Conservation (phyloP, 1,140 invertebrate genomes). For the Metopolophium dirhodum region DNA sequence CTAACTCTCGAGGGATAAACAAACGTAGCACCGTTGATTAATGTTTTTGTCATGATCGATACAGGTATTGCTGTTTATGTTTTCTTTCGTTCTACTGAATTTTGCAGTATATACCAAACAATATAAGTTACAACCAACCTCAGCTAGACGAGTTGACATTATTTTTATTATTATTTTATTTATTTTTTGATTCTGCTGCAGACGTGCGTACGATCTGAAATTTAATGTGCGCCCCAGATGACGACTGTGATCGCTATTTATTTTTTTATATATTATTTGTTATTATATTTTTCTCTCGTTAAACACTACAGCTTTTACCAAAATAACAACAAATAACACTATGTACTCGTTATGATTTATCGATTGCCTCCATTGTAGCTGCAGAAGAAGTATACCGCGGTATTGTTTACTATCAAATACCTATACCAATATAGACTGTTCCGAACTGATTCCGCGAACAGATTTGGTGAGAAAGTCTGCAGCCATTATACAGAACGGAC, state of each 20-base stretch:
- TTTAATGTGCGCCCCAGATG: not conserved
- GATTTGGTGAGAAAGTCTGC: not conserved
- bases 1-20: not conserved
- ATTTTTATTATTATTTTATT: too few species aligned
- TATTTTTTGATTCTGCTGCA: not conserved
- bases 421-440: not conserved
- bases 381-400: not conserved
- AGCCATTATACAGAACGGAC: not conserved
- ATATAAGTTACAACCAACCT: not conserved
- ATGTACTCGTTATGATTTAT: not conserved
- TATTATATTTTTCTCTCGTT: not conserved
- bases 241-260: not conserved
- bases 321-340: not conserved
- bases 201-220: not conserved
- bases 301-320: not conserved
- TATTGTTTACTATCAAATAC: not conserved
- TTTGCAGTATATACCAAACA: not conserved
- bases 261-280: not conserved
- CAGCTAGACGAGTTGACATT: not conserved
- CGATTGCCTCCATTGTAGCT: not conserved
- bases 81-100: not conserved
- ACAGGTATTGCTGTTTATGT: not conserved
- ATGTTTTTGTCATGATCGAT: not conserved
- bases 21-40: not conserved
- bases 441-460: not conserved